Evolutionary conservation across 2,113 vertebrate genomes (phyloP).

Genomic region (Mus musculus): GRCm39 chr2:133609001-133609500

Average conservation of each 20-base stretch:
- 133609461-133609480: constrained; percentile 72
- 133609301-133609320: constrained; percentile 80
- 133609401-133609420: not conserved
- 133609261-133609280: constrained; percentile 83
- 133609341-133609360: constrained; percentile 73
- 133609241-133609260: constrained; percentile 10
- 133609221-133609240: not conserved
- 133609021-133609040: constrained; percentile 66
- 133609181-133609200: too few species aligned
- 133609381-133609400: constrained; percentile 53
- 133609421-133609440: too few species aligned
- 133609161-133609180: not conserved
- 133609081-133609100: constrained; percentile 68
- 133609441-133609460: constrained; percentile 74
- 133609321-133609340: constrained; percentile 79
- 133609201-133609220: not conserved
- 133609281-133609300: constrained; percentile 75
- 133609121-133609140: not conserved
- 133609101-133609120: too few species aligned
- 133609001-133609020: constrained; percentile 84
- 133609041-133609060: constrained; percentile 73
- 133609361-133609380: constrained; percentile 79
- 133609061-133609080: constrained; percentile 82
- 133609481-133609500: not conserved
- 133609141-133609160: not conserved